phyloP scores from a whole-genome alignment of 2,113 vertebrate species.

The Pao palembangensis region DNA sequence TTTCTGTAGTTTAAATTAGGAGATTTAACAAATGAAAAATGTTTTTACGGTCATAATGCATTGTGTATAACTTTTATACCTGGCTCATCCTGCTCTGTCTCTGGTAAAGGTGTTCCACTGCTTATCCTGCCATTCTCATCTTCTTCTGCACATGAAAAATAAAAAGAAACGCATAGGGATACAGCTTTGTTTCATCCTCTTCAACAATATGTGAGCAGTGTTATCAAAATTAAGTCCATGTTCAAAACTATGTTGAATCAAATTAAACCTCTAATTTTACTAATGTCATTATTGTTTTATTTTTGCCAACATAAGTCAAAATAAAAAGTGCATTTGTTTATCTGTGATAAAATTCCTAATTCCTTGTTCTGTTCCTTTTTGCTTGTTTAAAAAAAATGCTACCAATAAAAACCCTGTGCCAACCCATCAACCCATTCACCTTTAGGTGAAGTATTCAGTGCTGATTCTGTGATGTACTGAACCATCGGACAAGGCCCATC shows the following conservation, averaged over 20 bases:
- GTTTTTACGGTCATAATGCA: background rate
- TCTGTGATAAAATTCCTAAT: too few species aligned
- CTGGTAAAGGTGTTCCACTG: conserved; percentile 43
- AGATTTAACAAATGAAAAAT: background rate
- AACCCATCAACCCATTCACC: conserved; percentile 50
- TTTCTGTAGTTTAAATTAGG: background rate
- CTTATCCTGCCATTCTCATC: conserved; percentile 30
- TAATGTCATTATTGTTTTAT: too few species aligned
- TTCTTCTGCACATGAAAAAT: conserved; percentile 21
- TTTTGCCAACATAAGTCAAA: too few species aligned
- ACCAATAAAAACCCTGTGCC: too few species aligned
- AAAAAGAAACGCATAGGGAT: background rate
- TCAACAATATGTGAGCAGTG: background rate
- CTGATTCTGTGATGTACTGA: conserved; percentile 53
- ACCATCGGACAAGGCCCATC: conserved; percentile 49
- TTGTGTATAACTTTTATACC: conserved; percentile 31
- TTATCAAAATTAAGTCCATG: too few species aligned
- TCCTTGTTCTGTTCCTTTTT: too few species aligned
- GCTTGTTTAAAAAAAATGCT: too few species aligned
- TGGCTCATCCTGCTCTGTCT: conserved; percentile 35
- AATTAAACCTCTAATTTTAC: too few species aligned
- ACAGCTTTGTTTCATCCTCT: background rate
- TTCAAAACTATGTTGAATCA: too few species aligned
- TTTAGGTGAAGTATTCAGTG: conserved; percentile 30
- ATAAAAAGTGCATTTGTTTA: too few species aligned